Evolutionary conservation across 2,113 vertebrate genomes (phyloP).

Genomic region (Furnarius figulus): DNA sequence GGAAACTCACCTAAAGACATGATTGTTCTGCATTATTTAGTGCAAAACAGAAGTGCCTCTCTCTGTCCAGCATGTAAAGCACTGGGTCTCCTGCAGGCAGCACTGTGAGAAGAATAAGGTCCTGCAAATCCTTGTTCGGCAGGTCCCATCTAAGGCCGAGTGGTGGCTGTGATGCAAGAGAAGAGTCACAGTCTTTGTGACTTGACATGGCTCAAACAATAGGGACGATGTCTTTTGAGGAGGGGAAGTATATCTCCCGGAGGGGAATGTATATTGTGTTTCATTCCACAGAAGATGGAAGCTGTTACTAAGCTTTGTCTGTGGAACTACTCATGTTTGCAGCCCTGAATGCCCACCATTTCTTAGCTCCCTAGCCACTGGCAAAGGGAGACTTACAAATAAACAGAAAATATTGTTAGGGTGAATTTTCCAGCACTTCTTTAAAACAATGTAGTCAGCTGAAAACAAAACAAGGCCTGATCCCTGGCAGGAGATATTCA

Average conservation of each 20-base stretch:
- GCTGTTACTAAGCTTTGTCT: background rate
- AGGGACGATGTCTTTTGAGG: background rate
- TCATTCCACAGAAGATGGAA: background rate
- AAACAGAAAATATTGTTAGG: background rate
- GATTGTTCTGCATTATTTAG: background rate
- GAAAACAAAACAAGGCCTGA: slow-evolving; percentile 5
- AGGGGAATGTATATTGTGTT: background rate
- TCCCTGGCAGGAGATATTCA: background rate
- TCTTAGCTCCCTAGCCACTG: background rate
- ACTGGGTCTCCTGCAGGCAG: background rate
- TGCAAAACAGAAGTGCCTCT: background rate
- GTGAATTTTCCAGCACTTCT: slow-evolving; percentile 9
- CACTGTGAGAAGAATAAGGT: background rate
- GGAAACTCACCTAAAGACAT: background rate
- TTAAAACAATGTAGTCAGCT: background rate
- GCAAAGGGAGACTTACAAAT: background rate
- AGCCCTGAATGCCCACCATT: background rate
- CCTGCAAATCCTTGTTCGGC: background rate
- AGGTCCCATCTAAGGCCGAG: background rate
- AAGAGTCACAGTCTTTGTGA: background rate
- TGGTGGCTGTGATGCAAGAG: background rate
- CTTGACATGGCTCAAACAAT: background rate
- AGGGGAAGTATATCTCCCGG: background rate
- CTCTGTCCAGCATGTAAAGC: accelerated
- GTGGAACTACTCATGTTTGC: background rate